These are phyloP conservation scores for Burhinus oedicnemus DNA, from an alignment of 2,113 vertebrate genomes.

Conservation along the genomic window DNA sequence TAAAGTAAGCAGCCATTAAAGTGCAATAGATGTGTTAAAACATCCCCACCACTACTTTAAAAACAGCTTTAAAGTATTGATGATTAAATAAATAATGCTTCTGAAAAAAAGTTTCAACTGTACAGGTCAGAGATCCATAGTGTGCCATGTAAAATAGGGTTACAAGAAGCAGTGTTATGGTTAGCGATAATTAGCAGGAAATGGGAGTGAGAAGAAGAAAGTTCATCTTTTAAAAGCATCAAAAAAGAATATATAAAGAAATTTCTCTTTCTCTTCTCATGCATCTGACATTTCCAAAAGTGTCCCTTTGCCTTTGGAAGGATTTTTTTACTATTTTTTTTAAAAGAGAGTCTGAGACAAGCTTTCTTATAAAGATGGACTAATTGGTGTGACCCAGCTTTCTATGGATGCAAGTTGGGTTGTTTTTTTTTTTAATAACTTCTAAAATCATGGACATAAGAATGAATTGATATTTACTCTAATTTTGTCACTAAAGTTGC, in stretches of 20 bases:
- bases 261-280: background rate
- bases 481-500: background rate
- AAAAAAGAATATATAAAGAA: background rate
- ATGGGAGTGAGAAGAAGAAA: background rate
- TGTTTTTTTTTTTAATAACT: background rate
- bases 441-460: background rate
- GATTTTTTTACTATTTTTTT: background rate
- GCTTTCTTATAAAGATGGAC: background rate
- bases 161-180: background rate
- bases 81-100: background rate
- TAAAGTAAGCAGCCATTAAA: background rate
- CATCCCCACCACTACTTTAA: background rate
- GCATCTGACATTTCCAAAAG: background rate
- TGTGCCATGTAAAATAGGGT: background rate
- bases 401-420: background rate
- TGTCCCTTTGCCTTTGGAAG: background rate
- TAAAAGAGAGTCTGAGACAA: background rate
- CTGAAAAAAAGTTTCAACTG: background rate
- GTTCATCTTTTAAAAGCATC: background rate
- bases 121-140: background rate
- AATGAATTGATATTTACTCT: background rate
- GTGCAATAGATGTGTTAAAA: background rate
- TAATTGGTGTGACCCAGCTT: background rate
- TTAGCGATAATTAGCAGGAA: conserved; percentile 17
- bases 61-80: background rate